Conservation (phyloP, 2,113 vertebrate species). For the Ammodytes marinus region DNA sequence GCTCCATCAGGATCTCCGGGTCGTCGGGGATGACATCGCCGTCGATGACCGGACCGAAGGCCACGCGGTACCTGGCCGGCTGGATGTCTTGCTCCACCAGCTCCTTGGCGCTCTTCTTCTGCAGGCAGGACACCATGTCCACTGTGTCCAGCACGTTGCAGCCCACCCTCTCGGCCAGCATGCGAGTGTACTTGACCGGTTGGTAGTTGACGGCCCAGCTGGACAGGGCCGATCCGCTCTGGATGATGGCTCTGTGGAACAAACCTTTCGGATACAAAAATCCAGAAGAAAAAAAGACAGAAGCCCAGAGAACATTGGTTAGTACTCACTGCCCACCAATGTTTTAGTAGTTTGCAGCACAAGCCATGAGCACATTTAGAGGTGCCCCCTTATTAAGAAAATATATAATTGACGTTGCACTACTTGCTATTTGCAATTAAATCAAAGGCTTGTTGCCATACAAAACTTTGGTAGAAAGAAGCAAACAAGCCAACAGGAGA, state of each 20-base stretch:
- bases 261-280: constrained; percentile 86
- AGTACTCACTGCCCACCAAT: neutral
- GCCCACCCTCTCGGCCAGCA: constrained; percentile 97
- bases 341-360: neutral
- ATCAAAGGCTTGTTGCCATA: constrained; percentile 25
- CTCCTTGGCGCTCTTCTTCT: constrained; percentile 96
- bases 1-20: constrained; percentile 99
- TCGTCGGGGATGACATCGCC: constrained; percentile 98
- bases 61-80: constrained; percentile 95
- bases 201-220: constrained; percentile 99
- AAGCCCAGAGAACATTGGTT: constrained; percentile 43
- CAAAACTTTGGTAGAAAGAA: neutral
- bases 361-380: neutral
- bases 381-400: neutral
- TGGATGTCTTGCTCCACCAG: constrained; percentile 99
- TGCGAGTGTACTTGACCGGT: constrained; percentile 96
- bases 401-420: constrained; percentile 29
- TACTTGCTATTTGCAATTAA: constrained; percentile 27
- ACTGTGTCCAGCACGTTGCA: constrained; percentile 96
- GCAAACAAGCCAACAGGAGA: constrained; percentile 26
- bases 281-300: constrained; percentile 46
- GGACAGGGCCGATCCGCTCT: constrained; percentile 96
- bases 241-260: constrained; percentile 98
- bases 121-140: constrained; percentile 97
- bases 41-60: constrained; percentile 97